Evolutionary conservation across 1,140 invertebrate species (phyloP).

Genomic region (Heliconius himera): DNA sequence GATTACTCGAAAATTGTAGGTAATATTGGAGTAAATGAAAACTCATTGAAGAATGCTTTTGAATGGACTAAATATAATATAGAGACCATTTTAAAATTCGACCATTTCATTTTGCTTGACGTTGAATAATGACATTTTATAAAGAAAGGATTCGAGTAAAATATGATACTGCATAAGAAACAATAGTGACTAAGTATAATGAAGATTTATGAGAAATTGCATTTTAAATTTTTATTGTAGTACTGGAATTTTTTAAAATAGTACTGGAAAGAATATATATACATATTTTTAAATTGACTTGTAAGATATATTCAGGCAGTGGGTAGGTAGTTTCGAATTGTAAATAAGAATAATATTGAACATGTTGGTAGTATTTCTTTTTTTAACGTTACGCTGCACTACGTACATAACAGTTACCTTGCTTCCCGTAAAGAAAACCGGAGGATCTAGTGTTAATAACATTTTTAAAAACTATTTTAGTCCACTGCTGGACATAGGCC

Average conservation of each 20-base stretch:
- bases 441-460: too few relatives aligned
- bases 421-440: too few relatives aligned
- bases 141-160: conserved; percentile 30
- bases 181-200: conserved; percentile 40
- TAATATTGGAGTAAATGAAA: conserved; percentile 43
- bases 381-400: too few relatives aligned
- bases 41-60: conserved; percentile 36
- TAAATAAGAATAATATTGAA: too few relatives aligned
- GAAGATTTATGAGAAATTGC: conserved; percentile 47
- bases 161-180: conserved; percentile 50
- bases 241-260: too few relatives aligned
- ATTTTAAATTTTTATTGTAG: neutral
- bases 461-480: too few relatives aligned
- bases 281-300: neutral
- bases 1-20: conserved; percentile 41
- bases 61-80: conserved; percentile 12
- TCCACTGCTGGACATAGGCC: too few relatives aligned
- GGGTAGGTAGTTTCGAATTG: too few relatives aligned
- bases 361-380: too few relatives aligned
- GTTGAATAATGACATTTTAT: conserved; percentile 1
- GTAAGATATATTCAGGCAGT: too few relatives aligned
- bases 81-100: neutral
- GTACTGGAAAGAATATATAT: neutral
- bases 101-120: neutral
- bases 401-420: too few relatives aligned